phyloP scores from a whole-genome alignment of 2,797 vertebrate species.

The Sebastes hubbsi region DNA sequence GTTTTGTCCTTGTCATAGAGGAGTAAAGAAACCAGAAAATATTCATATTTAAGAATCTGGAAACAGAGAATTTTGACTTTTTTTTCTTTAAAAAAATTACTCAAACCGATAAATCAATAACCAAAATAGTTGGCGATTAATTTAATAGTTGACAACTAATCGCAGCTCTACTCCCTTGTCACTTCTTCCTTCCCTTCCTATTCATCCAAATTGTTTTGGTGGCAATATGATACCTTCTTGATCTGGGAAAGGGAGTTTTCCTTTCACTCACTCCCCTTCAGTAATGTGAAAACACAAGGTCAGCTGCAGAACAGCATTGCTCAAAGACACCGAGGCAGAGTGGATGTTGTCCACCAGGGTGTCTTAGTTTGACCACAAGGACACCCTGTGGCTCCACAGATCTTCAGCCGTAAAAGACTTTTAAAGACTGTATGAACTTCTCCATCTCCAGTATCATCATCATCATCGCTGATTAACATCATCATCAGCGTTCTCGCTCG shows the following conservation, averaged over 20 bases:
- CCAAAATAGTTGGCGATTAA: no score
- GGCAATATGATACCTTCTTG: background rate
- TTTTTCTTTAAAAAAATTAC: no score
- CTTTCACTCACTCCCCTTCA: background rate
- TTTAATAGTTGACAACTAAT: no score
- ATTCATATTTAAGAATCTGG: no score
- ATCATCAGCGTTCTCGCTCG: slow-evolving; percentile 27
- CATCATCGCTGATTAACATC: slow-evolving; percentile 57
- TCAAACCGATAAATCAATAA: no score
- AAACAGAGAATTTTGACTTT: no score
- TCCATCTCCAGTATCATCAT: slow-evolving; percentile 58
- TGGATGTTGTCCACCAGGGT: background rate
- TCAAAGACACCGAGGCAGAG: slow-evolving; percentile 16
- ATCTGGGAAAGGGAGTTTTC: background rate
- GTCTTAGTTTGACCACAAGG: slow-evolving; percentile 25
- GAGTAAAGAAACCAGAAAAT: no score
- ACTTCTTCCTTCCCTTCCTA: background rate
- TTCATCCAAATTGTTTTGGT: background rate
- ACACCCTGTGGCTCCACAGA: slow-evolving; percentile 13
- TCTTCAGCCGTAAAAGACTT: slow-evolving; percentile 32
- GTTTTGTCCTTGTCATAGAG: no score
- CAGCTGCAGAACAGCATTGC: background rate
- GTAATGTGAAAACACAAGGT: slow-evolving; percentile 18
- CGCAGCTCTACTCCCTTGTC: background rate
- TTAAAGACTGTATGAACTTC: slow-evolving; percentile 46